Conservation (phyloP, 2,797 vertebrate genomes). For the Poeciliopsis infans region DNA sequence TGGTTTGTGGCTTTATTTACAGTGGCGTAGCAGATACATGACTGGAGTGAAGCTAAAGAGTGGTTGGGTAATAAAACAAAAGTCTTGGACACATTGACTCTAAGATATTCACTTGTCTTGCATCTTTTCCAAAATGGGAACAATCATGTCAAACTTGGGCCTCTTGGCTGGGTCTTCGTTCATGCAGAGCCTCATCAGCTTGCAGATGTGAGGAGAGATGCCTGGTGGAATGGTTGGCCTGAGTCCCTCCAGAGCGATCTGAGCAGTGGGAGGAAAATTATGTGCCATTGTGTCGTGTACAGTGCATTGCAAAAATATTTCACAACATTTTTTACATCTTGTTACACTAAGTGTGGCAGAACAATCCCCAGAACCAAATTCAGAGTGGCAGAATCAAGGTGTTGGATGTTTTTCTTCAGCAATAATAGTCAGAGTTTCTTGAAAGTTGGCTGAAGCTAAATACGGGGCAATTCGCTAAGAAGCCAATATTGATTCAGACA, state of each 20-base stretch:
- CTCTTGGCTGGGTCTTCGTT: conserved; percentile 98
- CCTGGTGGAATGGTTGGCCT: conserved; percentile 96
- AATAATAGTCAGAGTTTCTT: background rate
- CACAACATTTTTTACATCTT: background rate
- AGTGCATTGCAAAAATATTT: background rate
- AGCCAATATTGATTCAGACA: background rate
- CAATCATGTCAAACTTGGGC: conserved; percentile 99
- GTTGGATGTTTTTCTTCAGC: background rate
- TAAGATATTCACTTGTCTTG: conserved; percentile 89
- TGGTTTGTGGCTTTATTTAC: conserved; percentile 73
- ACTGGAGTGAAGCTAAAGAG: conserved; percentile 57
- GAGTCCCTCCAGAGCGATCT: conserved; percentile 96
- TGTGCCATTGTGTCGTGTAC: background rate
- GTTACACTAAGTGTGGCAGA: background rate
- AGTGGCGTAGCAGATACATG: conserved; percentile 67
- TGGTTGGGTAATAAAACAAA: conserved; percentile 56
- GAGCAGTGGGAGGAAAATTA: background rate
- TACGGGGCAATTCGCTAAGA: background rate
- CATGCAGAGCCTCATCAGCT: conserved; percentile 99
- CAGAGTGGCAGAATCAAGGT: background rate
- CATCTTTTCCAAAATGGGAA: conserved; percentile 98
- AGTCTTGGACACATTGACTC: conserved; percentile 1
- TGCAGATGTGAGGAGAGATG: conserved; percentile 97
- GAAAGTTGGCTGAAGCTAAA: background rate
- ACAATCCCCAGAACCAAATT: background rate